Evolutionary conservation across 2,797 vertebrate species (phyloP).

Genomic region (Rhinella marina): DNA sequence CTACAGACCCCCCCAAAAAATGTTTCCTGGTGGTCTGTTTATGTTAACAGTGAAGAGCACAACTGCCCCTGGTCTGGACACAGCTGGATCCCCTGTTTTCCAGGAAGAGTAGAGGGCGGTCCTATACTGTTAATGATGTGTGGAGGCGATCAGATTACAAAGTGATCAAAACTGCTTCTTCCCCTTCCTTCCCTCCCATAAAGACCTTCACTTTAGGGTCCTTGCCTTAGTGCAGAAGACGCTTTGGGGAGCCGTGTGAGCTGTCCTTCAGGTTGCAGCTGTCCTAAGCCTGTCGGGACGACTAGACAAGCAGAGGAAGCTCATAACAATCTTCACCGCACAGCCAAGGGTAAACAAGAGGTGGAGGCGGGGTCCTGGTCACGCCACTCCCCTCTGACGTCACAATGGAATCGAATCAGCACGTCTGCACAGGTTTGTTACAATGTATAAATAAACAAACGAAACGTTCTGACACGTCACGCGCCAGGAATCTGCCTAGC

Average conservation of each 20-base stretch:
- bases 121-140: slow-evolving; percentile 13
- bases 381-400: slow-evolving; percentile 23
- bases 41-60: background rate
- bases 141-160: slow-evolving; percentile 9
- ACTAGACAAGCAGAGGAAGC: background rate
- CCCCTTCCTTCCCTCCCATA: slow-evolving; percentile 8
- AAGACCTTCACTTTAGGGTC: background rate
- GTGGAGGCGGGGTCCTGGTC: background rate
- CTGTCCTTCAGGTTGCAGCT: background rate
- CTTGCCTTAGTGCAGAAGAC: background rate
- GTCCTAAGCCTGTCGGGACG: background rate
- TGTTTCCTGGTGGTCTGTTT: background rate
- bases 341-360: slow-evolving; percentile 51
- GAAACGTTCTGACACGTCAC: slow-evolving; percentile 46
- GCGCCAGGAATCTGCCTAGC: slow-evolving; percentile 52
- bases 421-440: slow-evolving; percentile 53
- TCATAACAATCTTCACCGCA: background rate
- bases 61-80: slow-evolving; percentile 5
- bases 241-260: background rate
- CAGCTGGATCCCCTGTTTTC: slow-evolving; percentile 46
- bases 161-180: slow-evolving; percentile 33
- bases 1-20: background rate
- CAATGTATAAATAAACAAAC: slow-evolving; percentile 57
- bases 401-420: slow-evolving; percentile 51
- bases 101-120: slow-evolving; percentile 23